Percentiles rank a stretch among this genome's conserved stretches.
Evolutionary conservation across 2,888 invertebrate species (phyloP).

Genomic region (Xestia sexstrigata): DNA sequence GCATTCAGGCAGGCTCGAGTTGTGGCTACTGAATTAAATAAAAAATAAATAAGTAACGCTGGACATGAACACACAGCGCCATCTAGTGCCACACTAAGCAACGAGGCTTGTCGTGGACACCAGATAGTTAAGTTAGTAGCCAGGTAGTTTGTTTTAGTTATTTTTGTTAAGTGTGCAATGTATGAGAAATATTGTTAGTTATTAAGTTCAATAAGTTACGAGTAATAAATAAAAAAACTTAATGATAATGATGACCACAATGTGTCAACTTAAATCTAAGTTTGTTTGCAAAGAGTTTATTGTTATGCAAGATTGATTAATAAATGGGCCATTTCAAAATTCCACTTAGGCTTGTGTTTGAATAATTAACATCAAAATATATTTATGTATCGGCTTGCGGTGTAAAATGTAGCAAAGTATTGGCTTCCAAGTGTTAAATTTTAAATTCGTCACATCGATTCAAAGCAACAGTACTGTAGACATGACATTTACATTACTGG

Average conservation of each 20-base stretch:
- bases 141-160: no score
- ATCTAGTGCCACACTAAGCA: no score
- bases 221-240: no score
- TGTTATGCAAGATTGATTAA: constrained; percentile 3
- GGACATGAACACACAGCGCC: no score
- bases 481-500: constrained; percentile 7
- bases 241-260: constrained; percentile 5
- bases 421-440: constrained; percentile 10
- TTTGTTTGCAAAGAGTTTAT: not conserved
- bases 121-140: no score
- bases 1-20: not conserved
- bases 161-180: constrained; percentile 17
- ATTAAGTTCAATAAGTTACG: no score
- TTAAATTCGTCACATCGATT: constrained; percentile 4
- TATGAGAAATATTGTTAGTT: not conserved
- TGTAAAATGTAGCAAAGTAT: not conserved
- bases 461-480: constrained; percentile 3
- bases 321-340: not conserved
- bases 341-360: constrained; percentile 1
- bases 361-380: constrained; percentile 7
- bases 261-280: not conserved
- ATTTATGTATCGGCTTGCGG: not conserved
- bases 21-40: constrained; percentile 22
- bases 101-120: no score
- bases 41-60: no score